Base-by-base conservation (phyloP, 2,888 invertebrate genomes). In the Lasioglossum oenotherae region DNA sequence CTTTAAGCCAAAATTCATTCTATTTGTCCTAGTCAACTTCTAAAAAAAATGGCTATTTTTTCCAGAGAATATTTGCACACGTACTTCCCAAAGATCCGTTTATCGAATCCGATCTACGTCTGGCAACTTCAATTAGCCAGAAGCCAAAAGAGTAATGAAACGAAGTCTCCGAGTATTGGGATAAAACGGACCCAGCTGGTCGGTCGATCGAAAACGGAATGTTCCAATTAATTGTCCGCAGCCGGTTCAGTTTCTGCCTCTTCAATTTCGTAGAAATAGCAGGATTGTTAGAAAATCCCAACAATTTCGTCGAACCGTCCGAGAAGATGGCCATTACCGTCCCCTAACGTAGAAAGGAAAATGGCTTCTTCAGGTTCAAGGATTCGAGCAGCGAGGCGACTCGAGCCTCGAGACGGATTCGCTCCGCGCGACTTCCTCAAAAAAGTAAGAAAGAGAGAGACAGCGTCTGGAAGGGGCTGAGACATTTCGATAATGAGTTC, bases 321-420 rank as follows among this genome's bases (percentile, higher is more conserved):
- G 64, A 64, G 16, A 64, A 69, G 38, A 38, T 38, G 23, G 35
- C 10, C 38, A 71, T 71, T 44, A n/a, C 71, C 44, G 72, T n/a
- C 27, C 69, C 69, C 69, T 69, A 69, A 69, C 49, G 35, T 14
- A 44, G 41, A 72, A 80, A 74, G 69, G n/a, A 79, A 77, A 57
- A 82, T 82, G 67, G 71, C 74, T 49, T 12, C 60, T 72, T 69
- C 72, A 27, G 81, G 81, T 76, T 82, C 76, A 19, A 23, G 44
- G 81, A 76, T 83, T 69, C 23, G 72, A 41, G 74, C 60, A 73
- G 44, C 64, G 31, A 64, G 57, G 73, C 46, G 64, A 38, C 57
- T 75, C 44, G 35, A 35, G 23, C 10, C 16, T 31, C 46, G 19
- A 27, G 69, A 64, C 64, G 31, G 31, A 31, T 64, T 53, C 3